Conservation (phyloP, 2,888 invertebrate species). For the Drosophila anomalipes region DNA sequence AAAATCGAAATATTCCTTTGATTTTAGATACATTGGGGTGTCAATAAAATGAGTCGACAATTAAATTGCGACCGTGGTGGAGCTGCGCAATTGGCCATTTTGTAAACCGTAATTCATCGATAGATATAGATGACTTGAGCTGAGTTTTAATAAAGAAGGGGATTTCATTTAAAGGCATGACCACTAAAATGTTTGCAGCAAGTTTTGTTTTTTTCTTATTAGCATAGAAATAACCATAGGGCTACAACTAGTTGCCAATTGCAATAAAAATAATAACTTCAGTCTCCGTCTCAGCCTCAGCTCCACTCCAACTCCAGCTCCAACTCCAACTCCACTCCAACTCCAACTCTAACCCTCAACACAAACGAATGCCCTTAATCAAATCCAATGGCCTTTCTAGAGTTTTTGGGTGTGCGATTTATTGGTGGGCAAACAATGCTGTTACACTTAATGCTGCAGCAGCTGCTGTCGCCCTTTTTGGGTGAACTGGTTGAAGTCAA, state of each 20-base stretch:
- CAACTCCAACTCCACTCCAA: not conserved
- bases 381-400: constrained; percentile 12
- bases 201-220: not conserved
- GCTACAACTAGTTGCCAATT: not conserved
- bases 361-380: not conserved
- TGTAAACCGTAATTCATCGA: not conserved
- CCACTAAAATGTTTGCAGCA: not conserved
- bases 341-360: not conserved
- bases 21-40: not conserved
- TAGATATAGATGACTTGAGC: not conserved
- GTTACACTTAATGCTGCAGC: constrained; percentile 8
- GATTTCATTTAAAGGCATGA: not conserved
- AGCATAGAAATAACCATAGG: not conserved
- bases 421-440: constrained; percentile 22
- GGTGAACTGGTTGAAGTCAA: constrained; percentile 13
- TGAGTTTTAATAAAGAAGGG: not conserved
- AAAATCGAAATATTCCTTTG: not conserved
- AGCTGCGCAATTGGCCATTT: constrained; percentile 15
- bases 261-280: not conserved
- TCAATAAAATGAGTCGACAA: not conserved
- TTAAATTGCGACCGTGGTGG: not conserved
- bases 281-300: not conserved
- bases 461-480: constrained; percentile 27
- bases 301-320: not conserved
- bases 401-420: constrained; percentile 43